phyloP scores from a whole-genome alignment of 92 coral and sea anemone genomes.

The Scolanthus callimorphus region DNA sequence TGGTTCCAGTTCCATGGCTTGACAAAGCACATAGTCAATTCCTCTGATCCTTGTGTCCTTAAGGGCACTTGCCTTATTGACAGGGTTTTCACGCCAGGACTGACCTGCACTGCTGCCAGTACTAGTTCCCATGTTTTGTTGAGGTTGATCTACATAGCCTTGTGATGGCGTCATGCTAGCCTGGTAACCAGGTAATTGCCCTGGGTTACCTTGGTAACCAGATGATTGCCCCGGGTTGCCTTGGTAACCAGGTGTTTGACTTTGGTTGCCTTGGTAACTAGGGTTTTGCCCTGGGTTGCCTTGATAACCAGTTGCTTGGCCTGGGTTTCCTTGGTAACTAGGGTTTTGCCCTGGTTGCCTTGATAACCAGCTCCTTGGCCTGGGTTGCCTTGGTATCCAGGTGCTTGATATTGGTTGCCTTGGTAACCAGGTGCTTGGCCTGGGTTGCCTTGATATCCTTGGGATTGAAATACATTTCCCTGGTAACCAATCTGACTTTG shows the following conservation, averaged over 20 bases:
- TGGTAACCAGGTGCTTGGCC: slow-evolving; percentile 13
- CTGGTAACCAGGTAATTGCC: slow-evolving; percentile 5
- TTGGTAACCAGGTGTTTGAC: slow-evolving; percentile 5
- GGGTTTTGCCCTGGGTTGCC: slow-evolving; percentile 11
- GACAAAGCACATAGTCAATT: slow-evolving; percentile 80
- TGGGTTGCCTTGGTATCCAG: too few species aligned
- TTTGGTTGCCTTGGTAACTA: slow-evolving; percentile 15
- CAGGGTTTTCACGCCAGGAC: too few species aligned
- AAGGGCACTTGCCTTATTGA: slow-evolving; percentile 3
- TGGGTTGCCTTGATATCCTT: slow-evolving; percentile 8
- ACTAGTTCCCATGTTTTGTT: not conserved
- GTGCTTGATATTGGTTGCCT: slow-evolving; percentile 1
- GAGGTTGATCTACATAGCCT: not conserved
- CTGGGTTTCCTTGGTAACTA: too few species aligned
- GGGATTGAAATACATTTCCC: too few species aligned
- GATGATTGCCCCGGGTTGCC: not conserved
- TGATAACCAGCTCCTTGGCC: too few species aligned
- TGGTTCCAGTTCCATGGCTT: slow-evolving; percentile 77
- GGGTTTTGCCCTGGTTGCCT: slow-evolving; percentile 1
- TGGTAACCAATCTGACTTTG: too few species aligned
- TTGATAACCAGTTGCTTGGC: slow-evolving; percentile 6
- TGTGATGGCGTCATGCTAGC: not conserved
- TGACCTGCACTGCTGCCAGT: not conserved
- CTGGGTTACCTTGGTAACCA: slow-evolving; percentile 18
- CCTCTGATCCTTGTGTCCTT: slow-evolving; percentile 53